Evolutionary conservation across 1,140 invertebrate species (phyloP).

Genomic region (Berghia stephanieae): DNA sequence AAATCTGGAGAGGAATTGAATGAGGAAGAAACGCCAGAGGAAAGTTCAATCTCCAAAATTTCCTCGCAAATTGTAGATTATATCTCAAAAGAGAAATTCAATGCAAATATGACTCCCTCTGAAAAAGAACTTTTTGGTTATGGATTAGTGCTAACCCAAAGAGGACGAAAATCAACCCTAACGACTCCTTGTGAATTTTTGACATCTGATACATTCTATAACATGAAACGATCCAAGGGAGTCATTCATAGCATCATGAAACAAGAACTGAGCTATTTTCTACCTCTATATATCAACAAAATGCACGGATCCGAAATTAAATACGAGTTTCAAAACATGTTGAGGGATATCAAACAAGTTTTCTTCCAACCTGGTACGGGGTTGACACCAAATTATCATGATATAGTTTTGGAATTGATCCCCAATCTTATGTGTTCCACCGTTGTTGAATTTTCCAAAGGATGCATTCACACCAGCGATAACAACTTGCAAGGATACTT

Average conservation of each 20-base stretch:
- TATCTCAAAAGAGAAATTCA: slow-evolving; percentile 49
- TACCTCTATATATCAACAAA: slow-evolving; percentile 55
- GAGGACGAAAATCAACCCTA: slow-evolving; percentile 42
- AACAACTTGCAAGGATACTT: slow-evolving; percentile 57
- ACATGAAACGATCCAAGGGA: slow-evolving; percentile 49
- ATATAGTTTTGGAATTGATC: slow-evolving; percentile 50
- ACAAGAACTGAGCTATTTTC: slow-evolving; percentile 51
- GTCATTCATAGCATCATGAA: slow-evolving; percentile 53
- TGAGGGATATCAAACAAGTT: slow-evolving; percentile 45
- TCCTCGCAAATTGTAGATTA: slow-evolving; percentile 48
- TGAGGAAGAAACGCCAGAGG: slow-evolving; percentile 16
- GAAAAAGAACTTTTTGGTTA: slow-evolving; percentile 51
- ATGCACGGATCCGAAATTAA: slow-evolving; percentile 44
- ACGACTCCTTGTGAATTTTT: slow-evolving; percentile 57
- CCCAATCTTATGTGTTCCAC: slow-evolving; percentile 58
- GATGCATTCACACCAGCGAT: slow-evolving; percentile 55
- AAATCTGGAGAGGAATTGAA: too few relatives aligned
- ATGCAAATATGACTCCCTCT: slow-evolving; percentile 36
- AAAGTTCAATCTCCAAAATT: not conserved
- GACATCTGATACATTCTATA: slow-evolving; percentile 42
- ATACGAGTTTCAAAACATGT: slow-evolving; percentile 43
- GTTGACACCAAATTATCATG: slow-evolving; percentile 45
- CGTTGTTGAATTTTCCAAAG: slow-evolving; percentile 56
- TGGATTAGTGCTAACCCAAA: slow-evolving; percentile 50
- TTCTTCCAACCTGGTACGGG: slow-evolving; percentile 42